Base-by-base conservation (phyloP, 2,113 vertebrate genomes). In the Chionomys nivalis region DNA sequence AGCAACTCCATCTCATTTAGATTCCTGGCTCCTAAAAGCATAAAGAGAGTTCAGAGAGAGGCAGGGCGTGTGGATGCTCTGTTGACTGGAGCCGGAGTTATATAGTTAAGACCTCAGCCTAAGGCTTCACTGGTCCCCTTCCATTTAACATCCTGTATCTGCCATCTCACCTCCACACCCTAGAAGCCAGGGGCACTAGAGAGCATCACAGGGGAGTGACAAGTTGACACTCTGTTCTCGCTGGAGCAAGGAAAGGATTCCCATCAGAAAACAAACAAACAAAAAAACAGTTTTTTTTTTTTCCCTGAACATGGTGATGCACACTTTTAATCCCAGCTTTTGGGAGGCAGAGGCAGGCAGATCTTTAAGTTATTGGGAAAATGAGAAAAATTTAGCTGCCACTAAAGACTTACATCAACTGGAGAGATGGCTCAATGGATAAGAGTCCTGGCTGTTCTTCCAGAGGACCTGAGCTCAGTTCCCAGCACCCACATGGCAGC, bases 121-220 rank as follows among this genome's bases (percentile, higher is more conserved):
- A 42, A 26, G n/a, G 36, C 5, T 16, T 83, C 55, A 26, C 58
- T 26, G 42, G 42, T 24, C 36, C 42, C 16, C 42, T 12, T 33
- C 26, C 61, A 42, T 9, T 31, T 65, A 42, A 8, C 61, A 4
- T 11, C 24, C 12, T 68, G 55, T 16, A 5, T 33, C 14, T 33
- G 61, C 6, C 58, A 31, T 42, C 55, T 83, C 81, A 31, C n/a
- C 5, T 12, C 14, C 81, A 28, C 0, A 1, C n/a, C 81, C 81
- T 39, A 65, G 58, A 65, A 42, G 23, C 23, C 81, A 39, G 10
- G 44, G 96, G 70, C 72, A 31, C 33, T 13, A 33, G 2, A 83
- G 87, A 87, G 55, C 66, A 94, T 93, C 26, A n/a, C 98, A 98
- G 4, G 94, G 98, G 97, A 99, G 98, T 91, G 81, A 58, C 1